Conservation (phyloP, 23 tunicate genomes). For the Phallusia fumigata region DNA sequence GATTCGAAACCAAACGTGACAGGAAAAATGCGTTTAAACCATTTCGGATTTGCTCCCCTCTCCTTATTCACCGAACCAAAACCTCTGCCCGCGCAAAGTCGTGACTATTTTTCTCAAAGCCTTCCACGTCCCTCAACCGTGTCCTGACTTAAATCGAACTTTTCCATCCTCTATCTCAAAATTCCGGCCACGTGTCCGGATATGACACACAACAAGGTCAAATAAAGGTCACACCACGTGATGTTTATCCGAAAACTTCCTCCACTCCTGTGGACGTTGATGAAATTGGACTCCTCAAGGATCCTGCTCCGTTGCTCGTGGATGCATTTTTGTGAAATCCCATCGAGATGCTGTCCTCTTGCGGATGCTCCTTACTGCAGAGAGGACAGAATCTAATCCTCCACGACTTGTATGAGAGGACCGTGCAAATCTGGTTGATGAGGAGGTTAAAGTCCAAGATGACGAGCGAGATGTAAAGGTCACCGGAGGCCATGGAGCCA, state of each 20-base stretch:
- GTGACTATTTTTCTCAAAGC: not conserved
- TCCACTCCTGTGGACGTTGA: conserved; percentile 23
- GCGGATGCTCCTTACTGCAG: not conserved
- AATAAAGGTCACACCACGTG: conserved; percentile 3
- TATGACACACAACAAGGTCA: not conserved
- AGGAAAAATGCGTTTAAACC: too few relatives aligned
- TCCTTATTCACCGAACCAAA: not conserved
- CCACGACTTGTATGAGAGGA: conserved; percentile 15
- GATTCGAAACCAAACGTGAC: conserved; percentile 4
- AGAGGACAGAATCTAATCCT: not conserved
- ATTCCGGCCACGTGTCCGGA: not conserved
- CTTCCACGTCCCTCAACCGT: not conserved
- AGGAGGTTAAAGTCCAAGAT: conserved; percentile 27
- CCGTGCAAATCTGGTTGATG: conserved; percentile 11
- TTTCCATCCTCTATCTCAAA: not conserved
- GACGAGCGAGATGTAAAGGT: not conserved
- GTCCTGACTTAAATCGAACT: not conserved
- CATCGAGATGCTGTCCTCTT: not conserved
- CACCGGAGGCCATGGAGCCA: conserved; percentile 9
- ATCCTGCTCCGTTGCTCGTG: not conserved
- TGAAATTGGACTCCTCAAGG: conserved; percentile 20
- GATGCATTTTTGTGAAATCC: not conserved
- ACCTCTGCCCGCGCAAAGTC: not conserved
- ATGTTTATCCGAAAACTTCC: not conserved
- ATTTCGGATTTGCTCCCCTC: not conserved